A percentile compares a stretch with the other conserved stretches of the same genome.
Conservation (phyloP, 1,140 invertebrate species). For the Carposina sasakii region DNA sequence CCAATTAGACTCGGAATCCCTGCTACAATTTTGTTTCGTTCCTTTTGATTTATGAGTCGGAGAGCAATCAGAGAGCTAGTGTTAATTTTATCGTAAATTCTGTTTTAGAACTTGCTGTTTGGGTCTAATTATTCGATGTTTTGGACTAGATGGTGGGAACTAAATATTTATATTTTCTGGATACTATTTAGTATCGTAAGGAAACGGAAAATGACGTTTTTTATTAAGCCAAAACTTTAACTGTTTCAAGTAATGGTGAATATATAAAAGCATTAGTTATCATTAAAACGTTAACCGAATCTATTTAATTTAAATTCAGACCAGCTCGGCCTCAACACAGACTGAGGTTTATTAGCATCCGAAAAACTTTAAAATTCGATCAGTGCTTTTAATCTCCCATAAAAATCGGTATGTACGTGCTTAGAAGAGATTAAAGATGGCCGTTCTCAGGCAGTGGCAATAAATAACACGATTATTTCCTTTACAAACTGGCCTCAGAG, state of each 20-base stretch:
- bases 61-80: conserved; percentile 46
- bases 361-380: conserved; percentile 47
- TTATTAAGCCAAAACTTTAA: too few species aligned
- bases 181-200: too few species aligned
- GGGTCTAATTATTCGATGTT: conserved; percentile 46
- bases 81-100: conserved; percentile 61
- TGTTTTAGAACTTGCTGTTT: conserved; percentile 41
- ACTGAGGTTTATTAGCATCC: conserved; percentile 46
- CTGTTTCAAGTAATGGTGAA: too few species aligned
- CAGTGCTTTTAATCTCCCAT: conserved; percentile 57
- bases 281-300: too few species aligned
- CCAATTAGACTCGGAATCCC: conserved; percentile 62
- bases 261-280: too few species aligned
- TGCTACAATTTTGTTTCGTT: conserved; percentile 53
- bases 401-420: conserved; percentile 57
- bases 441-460: conserved; percentile 45
- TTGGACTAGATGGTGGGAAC: too few species aligned
- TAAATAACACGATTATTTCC: conserved; percentile 70
- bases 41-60: conserved; percentile 54
- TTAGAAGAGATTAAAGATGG: conserved; percentile 63
- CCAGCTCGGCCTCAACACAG: conserved; percentile 23
- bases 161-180: too few species aligned
- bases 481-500: conserved; percentile 53
- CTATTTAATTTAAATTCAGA: conserved; percentile 38
- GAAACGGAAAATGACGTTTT: too few species aligned